Conservation (phyloP, 1,140 invertebrate species). For the Pissodes strobi region DNA sequence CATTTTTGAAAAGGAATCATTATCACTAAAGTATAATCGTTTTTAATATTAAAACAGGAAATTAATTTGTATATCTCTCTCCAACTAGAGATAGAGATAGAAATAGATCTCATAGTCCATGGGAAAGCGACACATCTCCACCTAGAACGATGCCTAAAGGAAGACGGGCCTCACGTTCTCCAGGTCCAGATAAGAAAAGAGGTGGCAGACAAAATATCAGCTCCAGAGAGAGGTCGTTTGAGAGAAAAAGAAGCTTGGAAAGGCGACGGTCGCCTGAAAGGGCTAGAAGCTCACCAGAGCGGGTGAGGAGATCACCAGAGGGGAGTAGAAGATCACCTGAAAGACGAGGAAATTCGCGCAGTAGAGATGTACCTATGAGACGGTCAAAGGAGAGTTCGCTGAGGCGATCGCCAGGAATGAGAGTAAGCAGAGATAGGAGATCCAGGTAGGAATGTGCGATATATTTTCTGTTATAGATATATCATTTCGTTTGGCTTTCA, state of each 20-base stretch:
- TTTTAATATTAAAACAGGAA: neutral
- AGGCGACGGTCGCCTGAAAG: neutral
- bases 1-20: no score
- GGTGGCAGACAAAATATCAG: neutral
- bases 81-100: neutral
- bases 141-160: neutral
- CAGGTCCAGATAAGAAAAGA: conserved; percentile 4
- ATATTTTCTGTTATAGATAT: no score
- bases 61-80: neutral
- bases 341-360: conserved; percentile 9
- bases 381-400: conserved; percentile 6
- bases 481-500: no score
- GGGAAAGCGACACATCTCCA: conserved; percentile 43
- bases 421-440: conserved; percentile 13
- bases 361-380: neutral
- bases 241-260: conserved; percentile 1
- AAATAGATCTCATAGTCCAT: conserved; percentile 48
- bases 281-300: neutral
- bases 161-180: neutral
- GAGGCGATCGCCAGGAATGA: no score
- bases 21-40: no score
- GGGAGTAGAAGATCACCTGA: neutral
- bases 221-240: conserved; percentile 21
- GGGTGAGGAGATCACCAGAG: conserved; percentile 1
- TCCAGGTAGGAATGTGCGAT: no score